Percentiles rank a stretch among this genome's conserved stretches.
These are phyloP conservation scores for Portunus trituberculatus DNA, from an alignment of 1,140 invertebrate genomes.

Conservation along the genomic window DNA sequence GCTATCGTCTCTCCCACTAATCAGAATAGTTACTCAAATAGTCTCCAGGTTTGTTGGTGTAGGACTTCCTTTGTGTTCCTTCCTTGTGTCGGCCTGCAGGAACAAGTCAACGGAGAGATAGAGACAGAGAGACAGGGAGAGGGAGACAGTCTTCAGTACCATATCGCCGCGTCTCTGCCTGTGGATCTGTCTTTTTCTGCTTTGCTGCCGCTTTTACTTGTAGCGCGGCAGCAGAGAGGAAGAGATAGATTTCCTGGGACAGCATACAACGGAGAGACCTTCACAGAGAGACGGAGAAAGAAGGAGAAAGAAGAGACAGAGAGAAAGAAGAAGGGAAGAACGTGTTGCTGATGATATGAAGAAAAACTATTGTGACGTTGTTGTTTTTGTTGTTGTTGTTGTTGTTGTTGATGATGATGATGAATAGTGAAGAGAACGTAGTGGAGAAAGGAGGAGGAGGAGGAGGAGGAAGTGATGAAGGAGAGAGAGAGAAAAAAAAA, in stretches of 20 bases:
- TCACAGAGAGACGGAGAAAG: neutral
- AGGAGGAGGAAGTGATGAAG: neutral
- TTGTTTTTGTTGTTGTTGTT: neutral
- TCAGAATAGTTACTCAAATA: no score
- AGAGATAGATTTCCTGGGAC: constrained; percentile 79
- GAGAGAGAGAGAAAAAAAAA: neutral
- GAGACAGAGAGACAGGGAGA: neutral
- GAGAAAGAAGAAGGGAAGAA: neutral
- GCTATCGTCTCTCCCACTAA: no score
- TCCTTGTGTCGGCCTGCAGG: no score
- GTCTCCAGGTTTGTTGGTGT: no score
- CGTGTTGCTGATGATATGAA: no score
- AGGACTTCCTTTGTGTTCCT: no score
- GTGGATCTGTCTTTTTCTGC: constrained; percentile 80
- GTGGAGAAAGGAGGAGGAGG: neutral
- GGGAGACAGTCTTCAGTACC: neutral
- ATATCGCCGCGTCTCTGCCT: constrained; percentile 60
- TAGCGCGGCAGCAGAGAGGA: constrained; percentile 79
- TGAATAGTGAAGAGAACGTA: neutral
- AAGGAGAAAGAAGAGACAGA: neutral
- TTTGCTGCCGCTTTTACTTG: constrained; percentile 79
- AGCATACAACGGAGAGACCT: neutral
- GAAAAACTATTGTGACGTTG: neutral
- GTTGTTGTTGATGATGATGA: neutral
- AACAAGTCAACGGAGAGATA: no score